Conservation (phyloP, 1,140 invertebrate genomes). For the Zaprionus africanus region DNA sequence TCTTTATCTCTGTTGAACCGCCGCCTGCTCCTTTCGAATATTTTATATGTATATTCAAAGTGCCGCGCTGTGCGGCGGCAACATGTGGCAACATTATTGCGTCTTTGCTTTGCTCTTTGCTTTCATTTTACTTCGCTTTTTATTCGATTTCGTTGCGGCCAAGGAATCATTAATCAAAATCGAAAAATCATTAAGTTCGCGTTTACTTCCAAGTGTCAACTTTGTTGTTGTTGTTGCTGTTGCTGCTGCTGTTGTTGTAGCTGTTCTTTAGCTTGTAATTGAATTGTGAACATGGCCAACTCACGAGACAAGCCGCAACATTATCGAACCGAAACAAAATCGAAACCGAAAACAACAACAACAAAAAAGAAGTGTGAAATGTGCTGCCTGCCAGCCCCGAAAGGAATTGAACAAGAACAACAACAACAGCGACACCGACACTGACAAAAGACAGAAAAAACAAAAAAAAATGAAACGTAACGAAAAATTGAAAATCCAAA, state of each 20-base stretch:
- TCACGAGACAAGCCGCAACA: conserved; percentile 13
- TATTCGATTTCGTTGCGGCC: conserved; percentile 43
- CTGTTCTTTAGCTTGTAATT: conserved; percentile 72
- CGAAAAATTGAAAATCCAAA: conserved; percentile 43
- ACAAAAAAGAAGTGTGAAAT: conserved; percentile 56
- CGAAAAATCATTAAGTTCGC: conserved; percentile 67
- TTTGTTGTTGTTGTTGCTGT: conserved; percentile 32
- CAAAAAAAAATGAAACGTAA: conserved; percentile 6
- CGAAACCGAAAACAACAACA: not conserved
- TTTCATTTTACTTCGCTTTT: conserved; percentile 35
- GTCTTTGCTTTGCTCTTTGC: conserved; percentile 35
- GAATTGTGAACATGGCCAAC: conserved; percentile 68
- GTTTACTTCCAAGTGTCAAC: conserved; percentile 70
- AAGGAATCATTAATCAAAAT: conserved; percentile 74
- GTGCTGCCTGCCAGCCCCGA: conserved; percentile 12
- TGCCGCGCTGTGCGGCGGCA: conserved; percentile 38
- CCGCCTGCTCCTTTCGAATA: conserved; percentile 36
- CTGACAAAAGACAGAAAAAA: not conserved
- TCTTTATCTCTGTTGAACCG: not conserved
- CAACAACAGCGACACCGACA: conserved; percentile 22
- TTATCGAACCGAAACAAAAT: conserved; percentile 44
- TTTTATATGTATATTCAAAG: conserved; percentile 34
- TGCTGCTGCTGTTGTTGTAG: conserved; percentile 16
- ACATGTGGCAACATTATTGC: conserved; percentile 38
- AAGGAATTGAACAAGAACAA: conserved; percentile 45